Base-by-base conservation (phyloP, 2,113 vertebrate species). In the Petrocephalus zakoni region DNA sequence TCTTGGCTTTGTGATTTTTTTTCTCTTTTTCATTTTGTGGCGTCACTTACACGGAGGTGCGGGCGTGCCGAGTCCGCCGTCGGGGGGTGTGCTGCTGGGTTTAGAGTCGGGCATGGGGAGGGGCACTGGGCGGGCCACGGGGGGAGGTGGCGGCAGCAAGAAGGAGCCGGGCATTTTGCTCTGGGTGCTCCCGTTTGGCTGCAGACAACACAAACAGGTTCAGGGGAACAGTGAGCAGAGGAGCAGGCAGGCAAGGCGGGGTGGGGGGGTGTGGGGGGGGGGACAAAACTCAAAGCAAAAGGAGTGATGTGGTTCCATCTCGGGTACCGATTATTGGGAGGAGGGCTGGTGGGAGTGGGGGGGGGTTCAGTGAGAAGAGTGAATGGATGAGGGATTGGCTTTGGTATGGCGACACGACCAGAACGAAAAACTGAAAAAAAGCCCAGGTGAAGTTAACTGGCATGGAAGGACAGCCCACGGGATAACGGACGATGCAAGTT, bases 61-160 rank as follows among this genome's bases (percentile, higher is more conserved):
- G 94, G 95, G 95, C 91, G 96, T 93, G 92, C 94, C 93, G 90
- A 95, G 93, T 95, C 95, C 96, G 94, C 95, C 96, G 92, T 96
- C 96, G 92, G 96, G 95, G 96, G 93, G 95, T 93, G 95, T 94
- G 94, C 94, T 95, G 95, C 95, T 95, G 94, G 95, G 94, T 95
- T 97, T 97, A 93, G 95, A 94, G 94, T 96, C 96, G 94, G 96
- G 93, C 95, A 96, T 95, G 94, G 96, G 95, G 94, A 96, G 95
- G 95, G 96, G 96, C 94, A 97, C 94, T 91, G 96, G 96, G 93
- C 96, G 95, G 94, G 96, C 96, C 95, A 96, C 96, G 90, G 95
- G 95, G 94, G 96, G 96, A 91, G 96, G 96, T 86, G 96, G 95
- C 89, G 94, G 95, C 94, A 96, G 95, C 94, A 96, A 95, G 96